phyloP scores from a whole-genome alignment of 2,113 vertebrate genomes.

The Phylloscopus whistleri region DNA sequence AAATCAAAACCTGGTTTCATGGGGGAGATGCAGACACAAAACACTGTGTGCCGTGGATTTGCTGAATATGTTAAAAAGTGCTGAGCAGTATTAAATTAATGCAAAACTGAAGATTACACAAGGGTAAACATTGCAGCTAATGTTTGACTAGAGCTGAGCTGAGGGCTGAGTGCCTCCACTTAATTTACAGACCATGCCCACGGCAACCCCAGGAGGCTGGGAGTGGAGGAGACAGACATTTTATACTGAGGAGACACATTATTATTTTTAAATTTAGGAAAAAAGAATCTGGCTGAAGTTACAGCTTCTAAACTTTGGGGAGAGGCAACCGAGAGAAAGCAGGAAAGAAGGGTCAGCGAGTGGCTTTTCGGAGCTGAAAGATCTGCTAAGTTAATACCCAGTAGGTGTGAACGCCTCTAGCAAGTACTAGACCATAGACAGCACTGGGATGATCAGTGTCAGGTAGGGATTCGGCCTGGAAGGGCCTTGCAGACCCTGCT shows the following conservation, averaged over 20 bases:
- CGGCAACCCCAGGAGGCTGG: conserved; percentile 54
- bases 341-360: not conserved
- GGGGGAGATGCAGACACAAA: conserved; percentile 40
- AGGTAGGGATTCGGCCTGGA: not conserved
- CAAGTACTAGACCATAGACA: conserved; percentile 42
- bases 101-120: conserved; percentile 74
- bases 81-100: conserved; percentile 70
- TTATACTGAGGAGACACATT: conserved; percentile 62
- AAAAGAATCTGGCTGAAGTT: conserved; percentile 12
- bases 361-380: conserved; percentile 33
- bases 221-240: conserved; percentile 55
- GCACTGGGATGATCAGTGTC: not conserved
- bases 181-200: conserved; percentile 69
- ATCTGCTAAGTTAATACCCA: conserved; percentile 24
- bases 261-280: conserved; percentile 65
- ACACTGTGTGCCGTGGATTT: conserved; percentile 28
- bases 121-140: conserved; percentile 73
- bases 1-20: conserved; percentile 56
- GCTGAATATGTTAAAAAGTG: conserved; percentile 68
- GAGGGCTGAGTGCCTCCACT: conserved; percentile 62
- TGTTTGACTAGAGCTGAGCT: conserved; percentile 69
- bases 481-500: not conserved
- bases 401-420: conserved; percentile 3
- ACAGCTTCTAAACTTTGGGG: not conserved
- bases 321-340: not conserved